These are phyloP conservation scores for Corythornis leucogaster DNA, from an alignment of 2,797 vertebrate genomes.

Conservation along the genomic window DNA sequence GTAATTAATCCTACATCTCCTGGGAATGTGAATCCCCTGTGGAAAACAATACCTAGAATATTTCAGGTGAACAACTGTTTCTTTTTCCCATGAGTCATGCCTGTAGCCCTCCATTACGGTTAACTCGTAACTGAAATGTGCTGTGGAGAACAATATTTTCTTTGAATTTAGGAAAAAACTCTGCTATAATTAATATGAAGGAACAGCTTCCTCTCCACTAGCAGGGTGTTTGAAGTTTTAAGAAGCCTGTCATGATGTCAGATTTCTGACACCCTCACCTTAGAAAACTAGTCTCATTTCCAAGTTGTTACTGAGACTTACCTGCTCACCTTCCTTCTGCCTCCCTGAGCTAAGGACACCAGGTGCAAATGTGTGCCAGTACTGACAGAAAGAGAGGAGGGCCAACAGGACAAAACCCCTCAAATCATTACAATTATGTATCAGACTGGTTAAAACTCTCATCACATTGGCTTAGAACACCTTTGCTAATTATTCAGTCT, in stretches of 20 bases:
- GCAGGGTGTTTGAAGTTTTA: background rate
- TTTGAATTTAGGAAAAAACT: background rate
- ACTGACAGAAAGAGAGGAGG: background rate
- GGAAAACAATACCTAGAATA: constrained; percentile 10
- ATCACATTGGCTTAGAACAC: background rate
- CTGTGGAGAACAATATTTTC: background rate
- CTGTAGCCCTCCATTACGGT: background rate
- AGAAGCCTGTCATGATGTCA: background rate
- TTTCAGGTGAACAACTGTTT: background rate
- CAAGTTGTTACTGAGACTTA: background rate
- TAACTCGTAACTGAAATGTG: background rate
- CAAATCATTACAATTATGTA: background rate
- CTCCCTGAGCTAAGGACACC: background rate
- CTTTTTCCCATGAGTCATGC: background rate
- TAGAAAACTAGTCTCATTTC: background rate
- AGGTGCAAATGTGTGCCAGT: background rate
- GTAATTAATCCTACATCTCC: background rate
- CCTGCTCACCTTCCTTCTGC: background rate
- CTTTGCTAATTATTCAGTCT: background rate
- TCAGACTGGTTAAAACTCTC: background rate
- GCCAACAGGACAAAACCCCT: background rate
- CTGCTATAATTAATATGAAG: background rate
- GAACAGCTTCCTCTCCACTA: background rate
- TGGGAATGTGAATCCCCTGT: background rate
- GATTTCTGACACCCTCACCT: background rate